Evolutionary conservation across 2,888 invertebrate species (phyloP).

Genomic region (Cerastoderma edule): DNA sequence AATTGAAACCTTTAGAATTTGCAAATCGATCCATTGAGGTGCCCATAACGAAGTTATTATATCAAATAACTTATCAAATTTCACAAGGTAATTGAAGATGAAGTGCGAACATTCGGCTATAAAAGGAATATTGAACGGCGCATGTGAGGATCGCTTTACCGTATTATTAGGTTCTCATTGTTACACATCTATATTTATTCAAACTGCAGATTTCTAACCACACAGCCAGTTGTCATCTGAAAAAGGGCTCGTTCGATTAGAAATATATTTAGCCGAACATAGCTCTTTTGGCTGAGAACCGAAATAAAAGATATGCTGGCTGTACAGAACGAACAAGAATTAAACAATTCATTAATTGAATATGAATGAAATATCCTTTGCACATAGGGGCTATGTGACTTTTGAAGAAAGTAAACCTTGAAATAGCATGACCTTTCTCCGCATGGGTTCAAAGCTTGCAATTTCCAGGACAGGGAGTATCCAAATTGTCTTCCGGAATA

Average conservation of each 20-base stretch:
- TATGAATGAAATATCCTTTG: no score
- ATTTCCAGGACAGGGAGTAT: no score
- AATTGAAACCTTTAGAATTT: constrained; percentile 28
- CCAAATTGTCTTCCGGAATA: no score
- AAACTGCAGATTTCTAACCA: constrained; percentile 17
- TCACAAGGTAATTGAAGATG: constrained; percentile 26
- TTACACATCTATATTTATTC: constrained; percentile 22
- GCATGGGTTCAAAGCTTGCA: no score
- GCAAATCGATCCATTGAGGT: constrained; percentile 16
- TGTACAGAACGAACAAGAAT: no score
- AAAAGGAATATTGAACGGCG: constrained; percentile 22
- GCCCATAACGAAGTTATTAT: constrained; percentile 20
- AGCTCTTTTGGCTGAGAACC: no score
- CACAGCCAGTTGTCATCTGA: constrained; percentile 7
- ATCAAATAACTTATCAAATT: constrained; percentile 26
- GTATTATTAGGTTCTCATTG: constrained; percentile 23
- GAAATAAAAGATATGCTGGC: no score
- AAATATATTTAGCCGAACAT: no score
- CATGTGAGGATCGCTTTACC: constrained; percentile 10
- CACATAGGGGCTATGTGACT: no score
- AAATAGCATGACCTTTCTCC: no score
- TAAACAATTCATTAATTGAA: no score
- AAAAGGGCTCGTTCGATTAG: not conserved
- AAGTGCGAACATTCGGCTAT: constrained; percentile 16
- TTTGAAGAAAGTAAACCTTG: no score